Conservation (phyloP, 2,797 vertebrate genomes). For the Trichosurus vulpecula region DNA sequence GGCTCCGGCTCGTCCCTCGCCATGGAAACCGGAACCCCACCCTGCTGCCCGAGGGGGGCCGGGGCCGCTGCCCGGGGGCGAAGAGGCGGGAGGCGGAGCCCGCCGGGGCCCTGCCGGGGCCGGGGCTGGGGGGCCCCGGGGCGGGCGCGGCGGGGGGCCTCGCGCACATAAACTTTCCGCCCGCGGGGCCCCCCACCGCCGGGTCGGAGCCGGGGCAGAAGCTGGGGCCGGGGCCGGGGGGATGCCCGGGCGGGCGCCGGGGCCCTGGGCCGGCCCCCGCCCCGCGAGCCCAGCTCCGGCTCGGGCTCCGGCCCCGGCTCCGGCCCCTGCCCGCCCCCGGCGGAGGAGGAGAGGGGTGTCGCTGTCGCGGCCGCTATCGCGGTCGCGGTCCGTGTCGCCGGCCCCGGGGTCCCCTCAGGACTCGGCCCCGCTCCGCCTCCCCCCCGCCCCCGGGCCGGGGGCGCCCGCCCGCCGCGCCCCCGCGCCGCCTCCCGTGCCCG, state of each 20-base stretch:
- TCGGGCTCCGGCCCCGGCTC: conserved; percentile 75
- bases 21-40: conserved; percentile 69
- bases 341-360: conserved; percentile 56
- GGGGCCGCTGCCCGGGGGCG: conserved; percentile 59
- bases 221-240: conserved; percentile 45
- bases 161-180: conserved; percentile 72
- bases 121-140: not conserved
- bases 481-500: conserved; percentile 72
- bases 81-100: not conserved
- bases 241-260: conserved; percentile 69
- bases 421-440: conserved; percentile 72
- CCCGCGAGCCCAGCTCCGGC: conserved; percentile 78
- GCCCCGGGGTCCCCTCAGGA: conserved; percentile 69
- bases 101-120: not conserved
- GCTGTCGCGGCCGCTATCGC: not conserved
- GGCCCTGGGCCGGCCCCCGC: conserved; percentile 75
- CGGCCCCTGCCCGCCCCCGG: conserved; percentile 72
- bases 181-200: conserved; percentile 64
- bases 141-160: conserved; percentile 23
- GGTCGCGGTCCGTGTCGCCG: conserved; percentile 59
- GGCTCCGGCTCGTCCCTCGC: conserved; percentile 32
- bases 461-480: conserved; percentile 71
- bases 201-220: conserved; percentile 19
- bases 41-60: conserved; percentile 63
- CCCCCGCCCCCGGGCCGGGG: conserved; percentile 65